Percentiles rank a stretch among this genome's conserved stretches.
phyloP scores from a whole-genome alignment of 1,140 invertebrate genomes.

The Drosophila triauraria region DNA sequence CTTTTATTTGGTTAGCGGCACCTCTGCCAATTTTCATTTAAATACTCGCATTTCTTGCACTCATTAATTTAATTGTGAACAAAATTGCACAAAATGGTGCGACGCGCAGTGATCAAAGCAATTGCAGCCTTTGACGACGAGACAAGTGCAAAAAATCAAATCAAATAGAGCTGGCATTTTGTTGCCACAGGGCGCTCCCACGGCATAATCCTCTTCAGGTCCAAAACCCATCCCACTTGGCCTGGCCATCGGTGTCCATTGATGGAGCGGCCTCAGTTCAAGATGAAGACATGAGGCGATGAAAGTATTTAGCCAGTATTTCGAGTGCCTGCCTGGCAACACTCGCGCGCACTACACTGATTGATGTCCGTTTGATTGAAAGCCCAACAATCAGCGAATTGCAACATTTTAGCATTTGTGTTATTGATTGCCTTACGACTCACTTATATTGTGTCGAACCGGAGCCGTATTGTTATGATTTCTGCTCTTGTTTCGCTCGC shows the following conservation, averaged over 20 bases:
- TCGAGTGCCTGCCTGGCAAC: conserved; percentile 38
- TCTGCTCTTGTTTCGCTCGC: conserved; percentile 50
- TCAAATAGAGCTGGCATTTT: conserved; percentile 32
- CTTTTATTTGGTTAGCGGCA: conserved; percentile 24
- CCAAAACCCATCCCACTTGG: conserved; percentile 20
- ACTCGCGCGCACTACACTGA: conserved; percentile 37
- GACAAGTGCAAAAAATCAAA: conserved; percentile 48
- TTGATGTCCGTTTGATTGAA: conserved; percentile 69
- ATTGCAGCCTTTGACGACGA: conserved; percentile 41
- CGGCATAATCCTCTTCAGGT: conserved; percentile 59
- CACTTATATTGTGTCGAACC: conserved; percentile 40
- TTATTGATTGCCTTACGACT: conserved; percentile 60
- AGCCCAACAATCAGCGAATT: conserved; percentile 36
- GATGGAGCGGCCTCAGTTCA: conserved; percentile 47
- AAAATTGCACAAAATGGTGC: conserved; percentile 36
- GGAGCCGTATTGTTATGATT: conserved; percentile 42
- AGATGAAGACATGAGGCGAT: conserved; percentile 54
- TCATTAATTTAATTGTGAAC: conserved; percentile 64
- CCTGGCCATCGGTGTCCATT: conserved; percentile 9
- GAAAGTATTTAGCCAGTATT: conserved; percentile 43
- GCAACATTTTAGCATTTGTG: conserved; percentile 53
- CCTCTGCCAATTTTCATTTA: conserved; percentile 50
- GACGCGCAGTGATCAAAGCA: conserved; percentile 30
- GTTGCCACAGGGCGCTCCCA: conserved; percentile 68
- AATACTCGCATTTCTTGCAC: conserved; percentile 39